Evolutionary conservation across 2,888 invertebrate genomes (phyloP), one percentile per base, ranked within the genome.

Genomic region (Octodonta nipae): DNA sequence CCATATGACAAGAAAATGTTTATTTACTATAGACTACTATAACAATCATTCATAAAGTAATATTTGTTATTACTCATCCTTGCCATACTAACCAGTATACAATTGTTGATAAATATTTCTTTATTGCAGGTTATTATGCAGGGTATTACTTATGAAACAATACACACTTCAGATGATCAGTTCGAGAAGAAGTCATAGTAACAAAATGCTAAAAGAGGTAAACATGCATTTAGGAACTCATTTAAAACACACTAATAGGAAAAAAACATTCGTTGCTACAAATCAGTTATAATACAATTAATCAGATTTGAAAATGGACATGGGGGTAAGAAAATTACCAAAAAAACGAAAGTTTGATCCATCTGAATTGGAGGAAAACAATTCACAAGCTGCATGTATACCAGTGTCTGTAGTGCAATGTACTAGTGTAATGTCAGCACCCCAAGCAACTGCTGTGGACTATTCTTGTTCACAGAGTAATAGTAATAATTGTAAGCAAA

Each of bases 321-420:
- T 58, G 57, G 70, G 75, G 39, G 73, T 76, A 42, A 68, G 81
- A 41, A 86, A 85, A 60, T 75, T 92, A 56, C 93, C 93, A 35
- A 93, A 93, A 65, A 93, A 93, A 65, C 73, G 93, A 42, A 88
- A 88, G 64, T 85, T 79, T 55, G 78, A 81, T 60, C 78, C 78
- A 26, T 75, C 81, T 26, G 80, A 82, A 51, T 64, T 82, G 35
- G 84, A 84, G 59, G 79, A 79, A 35, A 50, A 34, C 39, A 46
- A 43, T 32, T 44, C 41, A 29, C 38, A 38, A 26, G 40, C 46
- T 25, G 45, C 46, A 28, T 56, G 51, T 45, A 57, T 58, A 41
- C 56, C 56, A 40, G 58, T 60, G 17, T 58, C 60, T 30, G 59
- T 59, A 13, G 58, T 59, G 20, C 60, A 61, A 43, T 53, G 53